Evolutionary conservation across 2,888 invertebrate species (phyloP), one percentile per base, ranked within the genome.

Genomic region (Sthenelais limicola): DNA sequence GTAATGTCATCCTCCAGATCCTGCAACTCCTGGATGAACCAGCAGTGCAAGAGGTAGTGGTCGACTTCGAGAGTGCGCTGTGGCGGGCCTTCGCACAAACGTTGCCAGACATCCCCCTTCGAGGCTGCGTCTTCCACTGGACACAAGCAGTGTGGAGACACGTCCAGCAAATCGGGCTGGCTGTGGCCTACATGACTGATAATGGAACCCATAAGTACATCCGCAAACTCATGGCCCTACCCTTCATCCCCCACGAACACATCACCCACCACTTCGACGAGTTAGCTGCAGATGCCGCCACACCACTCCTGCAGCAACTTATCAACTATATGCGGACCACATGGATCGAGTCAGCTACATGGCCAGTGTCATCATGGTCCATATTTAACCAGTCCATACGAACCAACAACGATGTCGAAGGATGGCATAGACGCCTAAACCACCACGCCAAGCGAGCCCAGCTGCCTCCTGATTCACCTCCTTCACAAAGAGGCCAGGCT

Each of bases 1-100:
- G 73, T 32, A 72, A 72, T 30, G 70, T 73, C n/a, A 18, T 33
- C 21, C 24, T 58, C n/a, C 12, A 15, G 47, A 68, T n/a, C n/a
- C n/a, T n/a, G n/a, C n/a, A n/a, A n/a, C n/a, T n/a, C n/a, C n/a
- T n/a, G n/a, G n/a, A n/a, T n/a, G n/a, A n/a, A n/a, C n/a, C n/a
- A n/a, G n/a, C n/a, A n/a, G n/a, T n/a, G n/a, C n/a, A n/a, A n/a
- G n/a, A n/a, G n/a, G n/a, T n/a, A n/a, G n/a, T n/a, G n/a, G n/a
- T n/a, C n/a, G n/a, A 26, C 30, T 24, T n/a, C 5, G 47, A 4
- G n/a, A 67, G 47, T 32, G 47, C 24, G 24, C 33, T 47, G 24
- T 21, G 21, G 24, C 33, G 21, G 21, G n/a, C 21, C n/a, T 35
- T 24, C 67, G 24, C 24, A 28, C 33, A 67, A 43, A 24, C 47